Evolutionary conservation across 2,113 vertebrate species (phyloP).

Genomic region (Pangasianodon gigas): DNA sequence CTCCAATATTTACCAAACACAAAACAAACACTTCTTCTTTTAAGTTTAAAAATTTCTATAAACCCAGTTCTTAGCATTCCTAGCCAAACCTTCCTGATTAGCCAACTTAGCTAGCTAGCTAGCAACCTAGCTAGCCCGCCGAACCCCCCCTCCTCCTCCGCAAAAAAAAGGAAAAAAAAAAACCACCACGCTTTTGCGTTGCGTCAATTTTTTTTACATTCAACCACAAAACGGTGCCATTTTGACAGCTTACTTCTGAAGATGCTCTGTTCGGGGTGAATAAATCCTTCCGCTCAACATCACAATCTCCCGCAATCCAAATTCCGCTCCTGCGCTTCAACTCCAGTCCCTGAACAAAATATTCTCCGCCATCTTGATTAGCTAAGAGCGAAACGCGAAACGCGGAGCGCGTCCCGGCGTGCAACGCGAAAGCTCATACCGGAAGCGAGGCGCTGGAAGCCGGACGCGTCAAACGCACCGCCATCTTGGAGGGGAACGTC

Average conservation of each 20-base stretch:
- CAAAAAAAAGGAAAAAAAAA: neutral
- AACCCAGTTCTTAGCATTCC: neutral
- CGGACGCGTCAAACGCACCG: neutral
- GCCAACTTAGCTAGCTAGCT: neutral
- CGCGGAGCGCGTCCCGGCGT: conserved; percentile 68
- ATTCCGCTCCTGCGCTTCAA: conserved; percentile 54
- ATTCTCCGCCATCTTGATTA: conserved; percentile 75
- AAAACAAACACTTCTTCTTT: neutral
- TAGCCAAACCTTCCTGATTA: neutral
- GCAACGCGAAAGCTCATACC: conserved; percentile 58
- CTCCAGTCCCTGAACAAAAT: conserved; percentile 66
- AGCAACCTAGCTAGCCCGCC: neutral
- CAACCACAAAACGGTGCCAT: neutral
- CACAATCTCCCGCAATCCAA: conserved; percentile 37
- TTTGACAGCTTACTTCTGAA: conserved; percentile 44
- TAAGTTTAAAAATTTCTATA: neutral
- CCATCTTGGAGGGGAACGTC: neutral
- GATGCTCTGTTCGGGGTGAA: conserved; percentile 47
- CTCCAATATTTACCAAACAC: neutral
- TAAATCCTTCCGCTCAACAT: conserved; percentile 51
- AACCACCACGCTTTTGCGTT: neutral
- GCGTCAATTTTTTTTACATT: neutral
- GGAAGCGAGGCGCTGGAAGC: neutral
- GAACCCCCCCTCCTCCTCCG: neutral
- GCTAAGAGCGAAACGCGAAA: conserved; percentile 56